Percentiles rank a stretch among this genome's conserved stretches.
Evolutionary conservation across 2,888 invertebrate genomes (phyloP).

Genomic region (Synergus umbraculus): DNA sequence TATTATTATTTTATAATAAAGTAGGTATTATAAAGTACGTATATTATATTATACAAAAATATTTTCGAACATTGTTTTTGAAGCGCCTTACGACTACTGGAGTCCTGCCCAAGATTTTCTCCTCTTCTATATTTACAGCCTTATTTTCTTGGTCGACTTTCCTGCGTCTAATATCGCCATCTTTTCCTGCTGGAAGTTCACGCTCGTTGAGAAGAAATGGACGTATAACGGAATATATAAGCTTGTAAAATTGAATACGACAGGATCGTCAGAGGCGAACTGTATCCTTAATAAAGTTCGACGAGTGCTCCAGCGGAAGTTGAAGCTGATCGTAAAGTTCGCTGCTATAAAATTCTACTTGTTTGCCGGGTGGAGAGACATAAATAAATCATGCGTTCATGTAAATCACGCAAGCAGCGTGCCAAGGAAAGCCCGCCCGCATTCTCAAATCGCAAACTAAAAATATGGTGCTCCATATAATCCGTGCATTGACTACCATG

Average conservation of each 20-base stretch:
- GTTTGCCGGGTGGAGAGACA: conserved; percentile 59
- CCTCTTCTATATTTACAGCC: neutral
- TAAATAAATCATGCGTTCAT: conserved; percentile 67
- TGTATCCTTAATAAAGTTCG: conserved; percentile 45
- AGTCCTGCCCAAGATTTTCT: neutral
- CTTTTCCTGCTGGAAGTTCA: neutral
- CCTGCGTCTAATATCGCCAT: neutral
- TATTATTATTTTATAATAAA: no score
- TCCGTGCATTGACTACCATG: conserved; percentile 30
- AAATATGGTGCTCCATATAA: conserved; percentile 37
- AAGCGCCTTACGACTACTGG: no score
- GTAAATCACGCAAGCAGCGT: conserved; percentile 57
- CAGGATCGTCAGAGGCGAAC: conserved; percentile 12
- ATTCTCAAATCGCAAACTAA: conserved; percentile 31
- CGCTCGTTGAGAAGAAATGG: neutral
- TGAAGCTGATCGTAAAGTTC: conserved; percentile 60
- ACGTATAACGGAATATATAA: conserved; percentile 18
- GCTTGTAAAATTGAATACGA: conserved; percentile 31
- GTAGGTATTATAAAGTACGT: no score
- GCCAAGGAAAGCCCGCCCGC: conserved; percentile 42
- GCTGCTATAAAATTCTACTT: conserved; percentile 66
- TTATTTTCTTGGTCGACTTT: conserved; percentile 20
- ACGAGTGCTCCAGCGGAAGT: conserved; percentile 40
- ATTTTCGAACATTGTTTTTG: neutral
- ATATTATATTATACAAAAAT: no score